A percentile compares a stretch with the other conserved stretches of the same genome.
Conservation (phyloP, 2,888 invertebrate genomes). For the Diachrysia chrysitis region DNA sequence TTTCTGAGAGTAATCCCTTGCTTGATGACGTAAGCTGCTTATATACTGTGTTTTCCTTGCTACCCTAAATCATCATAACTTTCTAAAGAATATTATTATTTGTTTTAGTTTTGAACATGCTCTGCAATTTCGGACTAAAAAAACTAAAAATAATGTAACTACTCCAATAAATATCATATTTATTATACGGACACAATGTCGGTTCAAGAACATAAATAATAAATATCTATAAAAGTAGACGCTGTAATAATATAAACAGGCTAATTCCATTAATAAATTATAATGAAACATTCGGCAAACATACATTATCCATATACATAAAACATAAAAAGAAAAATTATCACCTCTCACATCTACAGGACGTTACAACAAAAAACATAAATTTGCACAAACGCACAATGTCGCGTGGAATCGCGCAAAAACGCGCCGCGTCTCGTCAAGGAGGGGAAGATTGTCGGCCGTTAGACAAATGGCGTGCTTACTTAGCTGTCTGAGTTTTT, state of each 20-base stretch:
- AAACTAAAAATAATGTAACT: too few species aligned
- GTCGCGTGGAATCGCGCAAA: constrained; percentile 55
- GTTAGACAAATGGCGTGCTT: constrained; percentile 65
- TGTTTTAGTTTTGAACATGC: constrained; percentile 4
- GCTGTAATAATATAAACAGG: too few species aligned
- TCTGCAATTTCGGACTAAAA: too few species aligned
- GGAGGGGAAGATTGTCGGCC: constrained; percentile 50
- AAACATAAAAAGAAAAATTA: constrained; percentile 52
- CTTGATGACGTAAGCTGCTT: constrained; percentile 36
- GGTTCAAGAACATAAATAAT: too few species aligned
- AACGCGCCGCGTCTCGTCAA: constrained; percentile 41
- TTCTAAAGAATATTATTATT: neutral
- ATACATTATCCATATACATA: constrained; percentile 10
- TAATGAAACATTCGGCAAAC: too few species aligned
- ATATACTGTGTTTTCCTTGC: constrained; percentile 9
- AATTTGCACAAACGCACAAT: constrained; percentile 55
- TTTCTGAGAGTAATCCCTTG: constrained; percentile 36
- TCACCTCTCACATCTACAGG: constrained; percentile 59
- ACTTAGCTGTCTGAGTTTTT: constrained; percentile 62
- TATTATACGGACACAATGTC: too few species aligned
- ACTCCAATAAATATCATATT: too few species aligned
- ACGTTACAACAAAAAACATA: constrained; percentile 61
- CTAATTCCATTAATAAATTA: too few species aligned
- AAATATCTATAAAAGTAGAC: too few species aligned
- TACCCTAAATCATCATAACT: neutral